phyloP scores from a whole-genome alignment of 1,140 invertebrate genomes.

The Helicoverpa zea region DNA sequence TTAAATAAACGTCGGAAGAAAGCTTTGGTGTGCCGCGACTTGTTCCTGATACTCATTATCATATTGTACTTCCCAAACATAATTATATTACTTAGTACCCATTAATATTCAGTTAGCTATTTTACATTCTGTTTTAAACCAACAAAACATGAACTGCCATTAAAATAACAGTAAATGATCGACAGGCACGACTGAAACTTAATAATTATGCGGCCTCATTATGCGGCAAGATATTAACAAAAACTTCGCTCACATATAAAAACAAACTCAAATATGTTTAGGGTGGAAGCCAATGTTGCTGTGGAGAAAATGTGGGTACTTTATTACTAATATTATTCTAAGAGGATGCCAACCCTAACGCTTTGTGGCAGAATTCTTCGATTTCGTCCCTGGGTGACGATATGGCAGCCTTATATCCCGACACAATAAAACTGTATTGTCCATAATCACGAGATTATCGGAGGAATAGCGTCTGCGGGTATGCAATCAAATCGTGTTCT shows the following conservation, averaged over 20 bases:
- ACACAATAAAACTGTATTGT: constrained; percentile 57
- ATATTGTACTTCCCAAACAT: constrained; percentile 10
- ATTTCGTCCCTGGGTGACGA: constrained; percentile 43
- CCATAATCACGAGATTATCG: constrained; percentile 57
- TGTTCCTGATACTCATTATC: constrained; percentile 2
- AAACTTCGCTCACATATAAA: constrained; percentile 26
- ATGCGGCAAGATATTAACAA: constrained; percentile 41
- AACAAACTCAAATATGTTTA: constrained; percentile 32
- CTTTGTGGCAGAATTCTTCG: constrained; percentile 39
- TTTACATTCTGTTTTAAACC: constrained; percentile 32
- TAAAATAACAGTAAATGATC: constrained; percentile 34
- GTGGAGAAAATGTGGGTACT: constrained; percentile 3
- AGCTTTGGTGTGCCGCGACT: neutral
- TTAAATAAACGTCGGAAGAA: neutral
- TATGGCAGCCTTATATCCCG: constrained; percentile 45
- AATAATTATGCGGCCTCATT: constrained; percentile 40
- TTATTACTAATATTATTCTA: constrained; percentile 44
- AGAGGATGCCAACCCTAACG: constrained; percentile 38
- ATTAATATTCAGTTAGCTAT: constrained; percentile 28
- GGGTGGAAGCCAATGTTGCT: constrained; percentile 19
- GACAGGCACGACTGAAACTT: constrained; percentile 36
- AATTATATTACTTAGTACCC: constrained; percentile 13
- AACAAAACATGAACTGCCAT: constrained; percentile 28
- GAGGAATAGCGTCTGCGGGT: constrained; percentile 37
- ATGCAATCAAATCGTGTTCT: constrained; percentile 37